A percentile compares a stretch with the other conserved stretches of the same genome.
Evolutionary conservation across 1,140 invertebrate species (phyloP).

Genomic region (Battus philenor): DNA sequence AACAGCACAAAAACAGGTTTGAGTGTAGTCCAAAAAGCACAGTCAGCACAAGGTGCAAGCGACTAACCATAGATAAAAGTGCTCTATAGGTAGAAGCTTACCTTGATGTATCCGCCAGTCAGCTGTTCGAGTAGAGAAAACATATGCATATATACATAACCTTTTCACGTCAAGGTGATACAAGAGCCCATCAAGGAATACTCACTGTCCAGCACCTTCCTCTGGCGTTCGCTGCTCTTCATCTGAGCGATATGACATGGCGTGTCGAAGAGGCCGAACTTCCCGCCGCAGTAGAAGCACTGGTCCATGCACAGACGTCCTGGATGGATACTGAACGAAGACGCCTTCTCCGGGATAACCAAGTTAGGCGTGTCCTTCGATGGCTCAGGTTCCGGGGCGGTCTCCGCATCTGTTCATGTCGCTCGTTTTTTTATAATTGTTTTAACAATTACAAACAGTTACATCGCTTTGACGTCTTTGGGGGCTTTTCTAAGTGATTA

Average conservation of each 20-base stretch:
- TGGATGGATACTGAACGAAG: conserved; percentile 90
- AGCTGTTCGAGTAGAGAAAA: conserved; percentile 7
- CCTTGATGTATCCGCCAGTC: conserved; percentile 13
- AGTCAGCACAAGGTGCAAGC: background rate
- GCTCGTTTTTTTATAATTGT: background rate
- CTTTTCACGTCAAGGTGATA: background rate
- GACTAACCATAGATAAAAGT: too few relatives aligned
- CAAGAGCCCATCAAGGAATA: conserved; percentile 8
- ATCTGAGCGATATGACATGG: conserved; percentile 91
- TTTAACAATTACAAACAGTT: too few relatives aligned
- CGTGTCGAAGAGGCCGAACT: conserved; percentile 89
- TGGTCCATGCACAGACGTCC: conserved; percentile 86
- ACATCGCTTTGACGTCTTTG: too few relatives aligned
- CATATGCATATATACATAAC: background rate
- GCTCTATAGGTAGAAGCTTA: too few relatives aligned
- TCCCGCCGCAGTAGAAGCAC: conserved; percentile 89
- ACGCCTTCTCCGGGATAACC: conserved; percentile 90
- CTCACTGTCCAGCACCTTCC: conserved; percentile 84
- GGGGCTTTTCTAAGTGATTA: too few relatives aligned
- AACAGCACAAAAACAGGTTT: background rate
- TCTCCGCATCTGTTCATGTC: conserved; percentile 46
- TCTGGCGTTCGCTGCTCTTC: conserved; percentile 85
- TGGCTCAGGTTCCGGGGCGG: conserved; percentile 72
- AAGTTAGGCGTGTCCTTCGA: conserved; percentile 79
- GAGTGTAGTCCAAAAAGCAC: background rate